Evolutionary conservation across 2,888 invertebrate genomes (phyloP).

Genomic region (Volucella inflata): DNA sequence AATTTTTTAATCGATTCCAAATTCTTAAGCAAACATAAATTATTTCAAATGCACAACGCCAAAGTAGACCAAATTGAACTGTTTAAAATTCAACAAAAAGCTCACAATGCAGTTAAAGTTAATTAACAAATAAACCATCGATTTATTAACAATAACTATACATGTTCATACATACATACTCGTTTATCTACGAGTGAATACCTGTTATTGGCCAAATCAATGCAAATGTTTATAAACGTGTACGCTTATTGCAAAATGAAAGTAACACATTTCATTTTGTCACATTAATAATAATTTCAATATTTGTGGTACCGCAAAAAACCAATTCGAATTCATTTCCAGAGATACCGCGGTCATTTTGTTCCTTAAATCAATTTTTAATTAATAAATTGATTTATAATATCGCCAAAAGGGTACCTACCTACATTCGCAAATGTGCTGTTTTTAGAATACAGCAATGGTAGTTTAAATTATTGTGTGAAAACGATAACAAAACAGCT

Average conservation of each 20-base stretch:
- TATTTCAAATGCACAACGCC: background rate
- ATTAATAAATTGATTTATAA: constrained; percentile 19
- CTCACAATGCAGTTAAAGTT: background rate
- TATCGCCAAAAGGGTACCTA: background rate
- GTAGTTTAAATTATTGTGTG: background rate
- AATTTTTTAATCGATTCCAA: too few species aligned
- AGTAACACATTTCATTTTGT: background rate
- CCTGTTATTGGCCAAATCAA: too few species aligned
- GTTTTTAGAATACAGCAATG: background rate
- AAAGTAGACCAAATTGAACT: constrained; percentile 9
- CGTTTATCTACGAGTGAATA: too few species aligned
- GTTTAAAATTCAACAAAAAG: constrained; percentile 13
- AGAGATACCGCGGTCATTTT: background rate
- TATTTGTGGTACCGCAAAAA: constrained; percentile 14
- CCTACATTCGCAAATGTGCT: background rate
- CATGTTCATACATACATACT: background rate
- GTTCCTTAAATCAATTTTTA: constrained; percentile 4
- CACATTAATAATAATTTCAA: constrained; percentile 9
- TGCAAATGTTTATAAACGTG: too few species aligned
- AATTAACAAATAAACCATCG: constrained; percentile 11
- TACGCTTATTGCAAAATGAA: background rate
- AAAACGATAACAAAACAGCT: too few species aligned
- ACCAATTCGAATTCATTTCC: constrained; percentile 11
- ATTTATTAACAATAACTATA: background rate
- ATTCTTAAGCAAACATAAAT: background rate